Evolutionary conservation across 1,140 invertebrate species (phyloP).

Genomic region (Dolichoris vasculosae): DNA sequence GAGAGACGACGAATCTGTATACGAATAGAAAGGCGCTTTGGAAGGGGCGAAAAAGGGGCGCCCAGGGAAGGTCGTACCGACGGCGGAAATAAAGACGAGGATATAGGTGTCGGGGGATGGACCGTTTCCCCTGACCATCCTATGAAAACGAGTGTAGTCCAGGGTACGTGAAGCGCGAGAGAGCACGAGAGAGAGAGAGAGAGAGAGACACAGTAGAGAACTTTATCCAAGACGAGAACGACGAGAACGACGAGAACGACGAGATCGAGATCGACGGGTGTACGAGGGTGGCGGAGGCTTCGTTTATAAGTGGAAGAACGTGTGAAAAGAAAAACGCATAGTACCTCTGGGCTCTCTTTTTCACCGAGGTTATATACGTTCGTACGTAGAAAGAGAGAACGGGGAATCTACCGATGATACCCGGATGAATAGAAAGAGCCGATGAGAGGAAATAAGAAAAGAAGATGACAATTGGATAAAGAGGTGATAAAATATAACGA

Average conservation of each 20-base stretch:
- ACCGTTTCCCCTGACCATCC: conserved; percentile 62
- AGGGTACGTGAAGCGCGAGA: conserved; percentile 57
- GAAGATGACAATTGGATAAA: not conserved
- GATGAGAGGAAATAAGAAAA: conserved; percentile 3
- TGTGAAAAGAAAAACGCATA: conserved; percentile 51
- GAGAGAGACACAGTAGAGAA: conserved; percentile 4
- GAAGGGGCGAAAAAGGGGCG: conserved; percentile 42
- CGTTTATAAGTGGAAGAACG: conserved; percentile 63
- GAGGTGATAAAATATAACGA: not conserved
- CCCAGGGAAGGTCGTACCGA: conserved; percentile 45
- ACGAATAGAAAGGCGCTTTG: conserved; percentile 4
- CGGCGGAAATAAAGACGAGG: conserved; percentile 63
- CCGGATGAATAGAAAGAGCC: conserved; percentile 37
- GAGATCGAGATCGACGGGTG: conserved; percentile 7
- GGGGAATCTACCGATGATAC: not conserved
- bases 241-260: too few species aligned
- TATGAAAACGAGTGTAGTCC: conserved; percentile 64
- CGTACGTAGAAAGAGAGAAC: not conserved
- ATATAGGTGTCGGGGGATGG: conserved; percentile 66
- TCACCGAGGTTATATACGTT: not conserved
- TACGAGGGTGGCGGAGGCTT: conserved; percentile 34
- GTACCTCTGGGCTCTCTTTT: conserved; percentile 10
- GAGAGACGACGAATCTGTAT: conserved; percentile 14
- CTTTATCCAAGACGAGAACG: conserved; percentile 37
- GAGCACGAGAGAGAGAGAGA: not conserved